phyloP scores from a whole-genome alignment of 2,888 invertebrate genomes.

The Leucania comma region DNA sequence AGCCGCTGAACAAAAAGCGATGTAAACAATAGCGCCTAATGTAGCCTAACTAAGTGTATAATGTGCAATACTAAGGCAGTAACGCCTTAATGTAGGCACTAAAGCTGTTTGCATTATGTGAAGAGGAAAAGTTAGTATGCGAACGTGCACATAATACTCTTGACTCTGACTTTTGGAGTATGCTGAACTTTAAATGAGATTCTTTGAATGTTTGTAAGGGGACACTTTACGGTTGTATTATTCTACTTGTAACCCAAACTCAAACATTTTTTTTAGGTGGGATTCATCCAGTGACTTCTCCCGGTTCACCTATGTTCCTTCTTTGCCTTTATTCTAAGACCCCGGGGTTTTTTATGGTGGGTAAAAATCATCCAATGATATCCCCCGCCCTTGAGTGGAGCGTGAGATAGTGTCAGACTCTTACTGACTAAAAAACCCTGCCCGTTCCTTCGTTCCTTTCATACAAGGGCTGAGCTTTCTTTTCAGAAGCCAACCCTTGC shows the following conservation, averaged over 20 bases:
- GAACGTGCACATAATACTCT: conserved; percentile 74
- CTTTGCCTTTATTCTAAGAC: no score
- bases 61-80: conserved; percentile 69
- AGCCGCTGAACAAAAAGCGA: conserved; percentile 47
- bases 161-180: conserved; percentile 76
- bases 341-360: no score
- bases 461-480: no score
- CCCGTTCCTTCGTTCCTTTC: no score
- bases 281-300: conserved; percentile 17
- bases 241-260: conserved; percentile 66
- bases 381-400: no score
- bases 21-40: conserved; percentile 59
- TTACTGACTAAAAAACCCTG: no score
- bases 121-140: conserved; percentile 69
- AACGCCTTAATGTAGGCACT: conserved; percentile 68
- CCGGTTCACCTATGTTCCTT: no score
- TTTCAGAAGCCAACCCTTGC: no score
- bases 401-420: no score
- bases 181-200: conserved; percentile 83
- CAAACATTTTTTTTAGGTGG: no score
- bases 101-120: conserved; percentile 72
- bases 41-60: conserved; percentile 62
- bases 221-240: conserved; percentile 74
- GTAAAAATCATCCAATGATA: no score
- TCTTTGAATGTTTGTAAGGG: conserved; percentile 79